A percentile compares a stretch with the other conserved stretches of the same genome.
phyloP scores from a whole-genome alignment of 2,797 vertebrate genomes.

The Hydrocynus forskahlii region DNA sequence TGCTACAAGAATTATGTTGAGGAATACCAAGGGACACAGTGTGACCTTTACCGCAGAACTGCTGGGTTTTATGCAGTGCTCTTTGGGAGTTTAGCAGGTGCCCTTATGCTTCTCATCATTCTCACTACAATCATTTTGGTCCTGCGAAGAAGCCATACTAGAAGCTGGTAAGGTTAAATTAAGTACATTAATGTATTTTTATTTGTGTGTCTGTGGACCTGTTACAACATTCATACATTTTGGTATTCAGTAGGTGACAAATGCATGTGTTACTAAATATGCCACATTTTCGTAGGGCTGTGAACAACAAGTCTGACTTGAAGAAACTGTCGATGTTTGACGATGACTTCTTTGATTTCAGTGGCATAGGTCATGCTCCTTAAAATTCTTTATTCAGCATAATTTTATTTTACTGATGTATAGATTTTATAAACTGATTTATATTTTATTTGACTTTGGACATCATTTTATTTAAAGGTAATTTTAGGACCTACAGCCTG shows the following conservation, averaged over 20 bases:
- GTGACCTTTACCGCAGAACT: slow-evolving; percentile 64
- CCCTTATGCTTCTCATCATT: slow-evolving; percentile 65
- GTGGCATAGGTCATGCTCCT: slow-evolving; percentile 54
- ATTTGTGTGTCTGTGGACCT: not conserved
- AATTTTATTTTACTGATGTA: not conserved
- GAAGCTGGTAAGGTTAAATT: slow-evolving; percentile 60
- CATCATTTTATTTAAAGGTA: slow-evolving; percentile 32
- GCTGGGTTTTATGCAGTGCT: slow-evolving; percentile 75
- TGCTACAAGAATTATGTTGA: slow-evolving; percentile 63
- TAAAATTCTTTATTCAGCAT: slow-evolving; percentile 8
- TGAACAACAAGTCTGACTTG: slow-evolving; percentile 29
- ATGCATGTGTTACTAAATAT: not conserved
- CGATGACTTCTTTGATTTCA: slow-evolving; percentile 72
- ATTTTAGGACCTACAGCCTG: not conserved
- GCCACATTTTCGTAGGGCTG: slow-evolving; percentile 29
- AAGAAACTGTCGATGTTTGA: slow-evolving; percentile 57
- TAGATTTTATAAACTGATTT: not conserved
- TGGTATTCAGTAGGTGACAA: not conserved
- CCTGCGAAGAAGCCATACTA: slow-evolving; percentile 47
- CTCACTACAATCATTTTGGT: slow-evolving; percentile 54
- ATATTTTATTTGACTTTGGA: not conserved
- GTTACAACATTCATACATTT: not conserved
- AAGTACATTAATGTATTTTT: not conserved
- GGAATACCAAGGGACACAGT: slow-evolving; percentile 69
- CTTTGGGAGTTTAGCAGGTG: slow-evolving; percentile 72